Evolutionary conservation across 2,113 vertebrate species (phyloP).

Genomic region (Oophaga pumilio): DNA sequence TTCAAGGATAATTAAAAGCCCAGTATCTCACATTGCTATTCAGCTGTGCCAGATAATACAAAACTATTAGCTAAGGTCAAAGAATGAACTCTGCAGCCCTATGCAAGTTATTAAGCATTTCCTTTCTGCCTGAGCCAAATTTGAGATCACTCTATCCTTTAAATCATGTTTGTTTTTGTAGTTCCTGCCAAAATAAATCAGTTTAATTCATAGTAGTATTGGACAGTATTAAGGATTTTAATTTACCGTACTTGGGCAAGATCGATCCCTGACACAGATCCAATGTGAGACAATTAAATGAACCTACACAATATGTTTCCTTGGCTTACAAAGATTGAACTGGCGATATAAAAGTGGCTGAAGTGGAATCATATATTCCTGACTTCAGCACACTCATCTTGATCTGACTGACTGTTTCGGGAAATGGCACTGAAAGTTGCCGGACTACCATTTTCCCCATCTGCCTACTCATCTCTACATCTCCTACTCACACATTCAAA

Average conservation of each 20-base stretch:
- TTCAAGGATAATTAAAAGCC: conserved; percentile 59
- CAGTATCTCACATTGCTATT: conserved; percentile 60
- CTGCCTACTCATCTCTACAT: too few relatives aligned
- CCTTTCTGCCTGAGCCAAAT: conserved; percentile 67
- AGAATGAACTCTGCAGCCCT: conserved; percentile 50
- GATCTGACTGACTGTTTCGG: too few relatives aligned
- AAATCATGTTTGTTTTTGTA: conserved; percentile 69
- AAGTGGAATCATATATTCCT: neutral
- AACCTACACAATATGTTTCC: neutral
- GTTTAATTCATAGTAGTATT: conserved; percentile 64
- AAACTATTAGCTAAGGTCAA: conserved; percentile 55
- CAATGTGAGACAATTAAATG: conserved; percentile 60
- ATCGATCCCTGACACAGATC: conserved; percentile 64
- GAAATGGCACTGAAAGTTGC: too few relatives aligned
- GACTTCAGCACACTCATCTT: neutral
- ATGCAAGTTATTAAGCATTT: conserved; percentile 72
- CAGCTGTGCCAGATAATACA: conserved; percentile 62
- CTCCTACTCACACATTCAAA: too few relatives aligned
- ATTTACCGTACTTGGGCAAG: conserved; percentile 57
- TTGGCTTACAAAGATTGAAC: neutral
- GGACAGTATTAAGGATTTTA: conserved; percentile 50
- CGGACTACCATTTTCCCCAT: too few relatives aligned
- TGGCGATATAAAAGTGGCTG: neutral
- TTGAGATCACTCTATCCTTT: conserved; percentile 63
- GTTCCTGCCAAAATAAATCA: conserved; percentile 74